Evolutionary conservation across 2,888 invertebrate genomes (phyloP).

Genomic region (Chironomus riparius): DNA sequence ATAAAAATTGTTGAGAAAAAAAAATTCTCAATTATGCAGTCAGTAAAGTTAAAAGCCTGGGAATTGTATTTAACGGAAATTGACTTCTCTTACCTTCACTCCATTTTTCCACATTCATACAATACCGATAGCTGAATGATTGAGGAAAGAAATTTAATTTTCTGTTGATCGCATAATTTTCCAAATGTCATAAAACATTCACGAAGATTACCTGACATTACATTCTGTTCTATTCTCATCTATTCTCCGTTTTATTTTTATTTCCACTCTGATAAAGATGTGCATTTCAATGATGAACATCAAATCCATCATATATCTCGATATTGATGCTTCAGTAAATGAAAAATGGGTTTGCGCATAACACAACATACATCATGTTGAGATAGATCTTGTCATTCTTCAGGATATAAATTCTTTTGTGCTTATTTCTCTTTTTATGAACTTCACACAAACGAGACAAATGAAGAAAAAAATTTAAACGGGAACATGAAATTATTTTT

Average conservation of each 20-base stretch:
- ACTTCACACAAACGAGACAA: no score
- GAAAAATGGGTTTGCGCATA: slow-evolving; percentile 21
- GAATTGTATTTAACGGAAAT: slow-evolving; percentile 1
- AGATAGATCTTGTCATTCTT: neutral
- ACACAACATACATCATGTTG: slow-evolving; percentile 2
- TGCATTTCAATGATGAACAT: neutral
- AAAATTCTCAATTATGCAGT: neutral
- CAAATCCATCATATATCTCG: neutral
- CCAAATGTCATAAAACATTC: neutral
- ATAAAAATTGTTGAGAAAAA: slow-evolving; percentile 2
- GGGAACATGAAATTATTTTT: neutral
- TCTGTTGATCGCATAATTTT: neutral
- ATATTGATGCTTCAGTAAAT: neutral
- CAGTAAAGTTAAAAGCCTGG: neutral
- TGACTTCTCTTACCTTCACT: neutral
- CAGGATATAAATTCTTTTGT: neutral
- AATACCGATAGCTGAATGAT: neutral
- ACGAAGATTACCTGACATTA: neutral
- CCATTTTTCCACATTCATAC: neutral
- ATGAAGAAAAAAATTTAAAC: neutral
- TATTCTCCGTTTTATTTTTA: neutral
- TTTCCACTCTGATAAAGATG: neutral
- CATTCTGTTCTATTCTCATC: neutral
- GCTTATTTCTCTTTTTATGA: no score
- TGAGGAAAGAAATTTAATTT: neutral